These are phyloP conservation scores for Charaxes varanes DNA, from an alignment of 1,140 invertebrate genomes.

Conservation along the genomic window DNA sequence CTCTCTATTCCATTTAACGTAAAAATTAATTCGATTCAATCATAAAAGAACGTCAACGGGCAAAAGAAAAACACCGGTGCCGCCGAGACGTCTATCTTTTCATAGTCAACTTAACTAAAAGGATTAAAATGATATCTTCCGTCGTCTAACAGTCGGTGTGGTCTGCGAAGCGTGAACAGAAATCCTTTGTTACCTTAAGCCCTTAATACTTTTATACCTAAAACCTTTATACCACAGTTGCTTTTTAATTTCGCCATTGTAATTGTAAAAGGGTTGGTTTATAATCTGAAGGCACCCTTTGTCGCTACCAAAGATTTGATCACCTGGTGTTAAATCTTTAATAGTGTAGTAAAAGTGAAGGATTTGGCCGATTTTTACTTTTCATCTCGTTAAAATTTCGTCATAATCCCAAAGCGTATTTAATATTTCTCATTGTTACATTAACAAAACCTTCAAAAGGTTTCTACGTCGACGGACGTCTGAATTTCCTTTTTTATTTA, in stretches of 20 bases:
- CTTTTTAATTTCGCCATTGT: conserved; percentile 66
- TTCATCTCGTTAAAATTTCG: conserved; percentile 18
- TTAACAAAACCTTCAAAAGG: not conserved
- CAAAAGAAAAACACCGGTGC: conserved; percentile 45
- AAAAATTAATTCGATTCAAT: conserved; percentile 18
- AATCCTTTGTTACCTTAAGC: conserved; percentile 68
- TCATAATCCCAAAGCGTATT: conserved; percentile 2
- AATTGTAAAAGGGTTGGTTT: conserved; percentile 60
- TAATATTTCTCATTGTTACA: conserved; percentile 1
- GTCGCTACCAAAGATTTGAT: conserved; percentile 39
- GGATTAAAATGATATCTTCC: conserved; percentile 72
- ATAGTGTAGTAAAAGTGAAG: conserved; percentile 37
- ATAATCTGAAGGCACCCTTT: conserved; percentile 56
- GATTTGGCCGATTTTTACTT: conserved; percentile 21
- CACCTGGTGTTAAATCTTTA: conserved; percentile 49
- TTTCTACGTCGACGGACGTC: not conserved
- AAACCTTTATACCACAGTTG: conserved; percentile 66
- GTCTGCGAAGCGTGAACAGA: conserved; percentile 62
- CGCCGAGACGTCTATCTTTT: conserved; percentile 55
- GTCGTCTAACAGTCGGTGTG: conserved; percentile 65
- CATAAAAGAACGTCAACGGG: conserved; percentile 16
- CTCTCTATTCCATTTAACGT: conserved; percentile 13
- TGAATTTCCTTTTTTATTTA: not conserved
- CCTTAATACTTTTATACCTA: conserved; percentile 70
- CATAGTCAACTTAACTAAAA: conserved; percentile 72